Evolutionary conservation across 1,140 invertebrate genomes (phyloP).

Genomic region (Forficula auricularia): DNA sequence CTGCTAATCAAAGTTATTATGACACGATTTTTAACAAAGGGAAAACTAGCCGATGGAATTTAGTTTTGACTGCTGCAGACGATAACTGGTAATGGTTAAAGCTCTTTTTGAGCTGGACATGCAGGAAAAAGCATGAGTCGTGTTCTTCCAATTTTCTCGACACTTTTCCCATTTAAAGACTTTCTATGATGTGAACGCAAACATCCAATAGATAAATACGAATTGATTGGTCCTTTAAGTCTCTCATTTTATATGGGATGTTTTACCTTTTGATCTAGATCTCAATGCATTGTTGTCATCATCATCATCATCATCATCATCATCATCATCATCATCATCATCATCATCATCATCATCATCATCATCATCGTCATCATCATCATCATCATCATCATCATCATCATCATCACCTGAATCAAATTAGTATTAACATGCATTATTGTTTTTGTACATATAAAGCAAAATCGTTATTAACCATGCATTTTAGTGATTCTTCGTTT

Average conservation of each 20-base stretch:
- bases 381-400: constrained; percentile 29
- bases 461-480: too few species aligned
- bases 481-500: too few species aligned
- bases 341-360: constrained; percentile 26
- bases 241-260: background rate
- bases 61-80: constrained; percentile 23
- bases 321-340: constrained; percentile 29
- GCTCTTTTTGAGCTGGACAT: constrained; percentile 5
- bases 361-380: constrained; percentile 28
- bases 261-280: constrained; percentile 4
- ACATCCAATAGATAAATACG: constrained; percentile 20
- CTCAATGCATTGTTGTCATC: constrained; percentile 18
- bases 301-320: constrained; percentile 27
- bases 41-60: background rate
- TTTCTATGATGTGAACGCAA: constrained; percentile 16
- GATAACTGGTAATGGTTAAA: constrained; percentile 21
- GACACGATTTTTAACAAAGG: too few species aligned
- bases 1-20: background rate
- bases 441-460: background rate
- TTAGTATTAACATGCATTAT: constrained; percentile 8
- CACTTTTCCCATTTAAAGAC: too few species aligned
- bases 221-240: constrained; percentile 7
- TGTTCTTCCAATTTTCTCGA: too few species aligned
- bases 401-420: constrained; percentile 25
- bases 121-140: too few species aligned